These are phyloP conservation scores for Machimus atricapillus DNA, from an alignment of 2,888 invertebrate genomes.

Conservation along the genomic window DNA sequence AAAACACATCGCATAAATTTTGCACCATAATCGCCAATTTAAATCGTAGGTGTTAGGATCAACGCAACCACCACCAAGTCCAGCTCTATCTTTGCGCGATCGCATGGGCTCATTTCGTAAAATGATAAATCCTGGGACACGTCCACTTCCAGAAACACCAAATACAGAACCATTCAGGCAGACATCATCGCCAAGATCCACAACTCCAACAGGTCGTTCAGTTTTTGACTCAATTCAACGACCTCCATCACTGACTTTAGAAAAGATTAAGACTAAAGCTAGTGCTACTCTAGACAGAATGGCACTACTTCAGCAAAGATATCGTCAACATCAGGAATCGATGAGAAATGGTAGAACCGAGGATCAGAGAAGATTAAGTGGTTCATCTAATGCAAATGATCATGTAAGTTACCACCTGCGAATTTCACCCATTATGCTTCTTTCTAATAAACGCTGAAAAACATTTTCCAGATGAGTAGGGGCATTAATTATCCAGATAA, in stretches of 20 bases:
- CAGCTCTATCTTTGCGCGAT: constrained; percentile 54
- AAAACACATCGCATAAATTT: neutral
- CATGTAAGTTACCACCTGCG: neutral
- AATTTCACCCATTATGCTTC: neutral
- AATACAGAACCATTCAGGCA: constrained; percentile 50
- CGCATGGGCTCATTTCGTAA: constrained; percentile 52
- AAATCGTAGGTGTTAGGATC: constrained; percentile 42
- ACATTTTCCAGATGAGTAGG: neutral
- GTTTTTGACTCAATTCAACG: constrained; percentile 60
- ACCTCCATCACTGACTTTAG: constrained; percentile 61
- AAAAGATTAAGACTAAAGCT: constrained; percentile 62
- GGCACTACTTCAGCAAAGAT: constrained; percentile 65
- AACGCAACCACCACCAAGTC: constrained; percentile 47
- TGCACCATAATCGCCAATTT: constrained; percentile 41
- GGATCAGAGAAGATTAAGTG: neutral
- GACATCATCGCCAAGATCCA: constrained; percentile 57
- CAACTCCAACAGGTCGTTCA: constrained; percentile 56
- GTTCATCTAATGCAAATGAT: neutral
- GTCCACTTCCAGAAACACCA: constrained; percentile 68
- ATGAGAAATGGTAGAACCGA: constrained; percentile 56
- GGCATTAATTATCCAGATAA: constrained; percentile 12
- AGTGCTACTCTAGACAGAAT: constrained; percentile 61
- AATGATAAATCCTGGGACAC: constrained; percentile 53
- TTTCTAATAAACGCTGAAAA: neutral
- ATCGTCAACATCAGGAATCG: constrained; percentile 67